A percentile compares a stretch with the other conserved stretches of the same genome.
phyloP scores from a whole-genome alignment of 2,888 invertebrate species.

The Bursaphelenchus okinawaensis region DNA sequence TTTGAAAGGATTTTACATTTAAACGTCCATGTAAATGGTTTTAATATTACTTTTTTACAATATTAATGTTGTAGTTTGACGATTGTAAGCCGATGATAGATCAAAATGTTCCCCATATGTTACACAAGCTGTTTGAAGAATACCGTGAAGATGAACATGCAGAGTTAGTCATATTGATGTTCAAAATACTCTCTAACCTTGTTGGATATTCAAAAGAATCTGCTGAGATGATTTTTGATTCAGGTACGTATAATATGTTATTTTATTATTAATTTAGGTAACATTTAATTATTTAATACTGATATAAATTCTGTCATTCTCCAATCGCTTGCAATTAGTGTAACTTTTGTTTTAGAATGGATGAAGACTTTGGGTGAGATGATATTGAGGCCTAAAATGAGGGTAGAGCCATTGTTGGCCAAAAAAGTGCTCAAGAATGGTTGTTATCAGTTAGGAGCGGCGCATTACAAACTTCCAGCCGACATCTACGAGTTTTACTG shows the following conservation, averaged over 20 bases:
- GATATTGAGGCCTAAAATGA: conserved; percentile 12
- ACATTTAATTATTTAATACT: too few relatives aligned
- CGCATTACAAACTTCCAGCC: conserved; percentile 24
- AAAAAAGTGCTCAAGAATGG: conserved; percentile 48
- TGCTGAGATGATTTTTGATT: conserved; percentile 35
- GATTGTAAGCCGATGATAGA: not conserved
- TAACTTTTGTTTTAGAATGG: conserved; percentile 36
- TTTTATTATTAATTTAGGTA: too few relatives aligned
- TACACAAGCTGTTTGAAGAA: conserved; percentile 19
- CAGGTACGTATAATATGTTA: too few relatives aligned
- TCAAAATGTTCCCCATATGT: conserved; percentile 15
- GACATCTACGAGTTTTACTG: conserved; percentile 47
- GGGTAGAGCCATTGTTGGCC: conserved; percentile 38
- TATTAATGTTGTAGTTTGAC: not conserved
- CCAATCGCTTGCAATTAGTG: not conserved
- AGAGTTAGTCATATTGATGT: conserved; percentile 10
- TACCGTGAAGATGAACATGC: not conserved
- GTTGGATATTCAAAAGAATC: conserved; percentile 31
- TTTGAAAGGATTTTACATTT: not conserved
- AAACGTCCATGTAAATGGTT: not conserved
- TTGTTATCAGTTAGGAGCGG: conserved; percentile 31
- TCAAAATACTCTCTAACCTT: conserved; percentile 49
- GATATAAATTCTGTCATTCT: too few relatives aligned
- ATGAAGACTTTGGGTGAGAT: conserved; percentile 38
- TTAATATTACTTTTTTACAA: not conserved